Conservation (phyloP, 2,888 invertebrate species). For the Sphinx pinastri region DNA sequence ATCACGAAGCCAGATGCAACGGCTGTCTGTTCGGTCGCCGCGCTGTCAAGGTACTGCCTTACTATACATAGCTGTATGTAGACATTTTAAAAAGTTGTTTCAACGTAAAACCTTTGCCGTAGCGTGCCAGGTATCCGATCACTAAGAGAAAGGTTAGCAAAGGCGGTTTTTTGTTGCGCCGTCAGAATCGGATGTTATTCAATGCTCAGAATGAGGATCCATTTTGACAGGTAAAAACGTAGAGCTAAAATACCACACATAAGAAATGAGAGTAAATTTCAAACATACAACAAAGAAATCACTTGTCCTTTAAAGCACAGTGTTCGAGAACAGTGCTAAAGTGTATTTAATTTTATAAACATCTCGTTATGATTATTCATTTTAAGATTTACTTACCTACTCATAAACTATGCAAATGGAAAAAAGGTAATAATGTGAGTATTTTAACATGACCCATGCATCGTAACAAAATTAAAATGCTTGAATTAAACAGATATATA, state of each 20-base stretch:
- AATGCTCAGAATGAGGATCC: background rate
- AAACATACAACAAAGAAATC: too few species aligned
- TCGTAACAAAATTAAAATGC: background rate
- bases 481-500: background rate
- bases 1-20: constrained; percentile 66
- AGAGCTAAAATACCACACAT: background rate
- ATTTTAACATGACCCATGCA: background rate
- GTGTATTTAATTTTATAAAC: background rate
- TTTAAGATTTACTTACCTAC: too few species aligned
- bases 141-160: constrained; percentile 25
- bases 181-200: constrained; percentile 6
- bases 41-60: constrained; percentile 30
- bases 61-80: constrained; percentile 34
- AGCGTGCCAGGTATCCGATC: constrained; percentile 18
- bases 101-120: constrained; percentile 33
- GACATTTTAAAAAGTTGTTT: constrained; percentile 35
- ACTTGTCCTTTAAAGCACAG: too few species aligned
- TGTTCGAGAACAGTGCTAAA: too few species aligned
- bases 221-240: background rate
- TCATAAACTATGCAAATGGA: too few species aligned
- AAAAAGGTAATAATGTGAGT: background rate
- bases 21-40: constrained; percentile 46
- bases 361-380: too few species aligned
- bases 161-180: constrained; percentile 16
- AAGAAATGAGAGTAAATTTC: background rate